phyloP scores from a whole-genome alignment of 2,888 invertebrate species.

The Sthenelais limicola region DNA sequence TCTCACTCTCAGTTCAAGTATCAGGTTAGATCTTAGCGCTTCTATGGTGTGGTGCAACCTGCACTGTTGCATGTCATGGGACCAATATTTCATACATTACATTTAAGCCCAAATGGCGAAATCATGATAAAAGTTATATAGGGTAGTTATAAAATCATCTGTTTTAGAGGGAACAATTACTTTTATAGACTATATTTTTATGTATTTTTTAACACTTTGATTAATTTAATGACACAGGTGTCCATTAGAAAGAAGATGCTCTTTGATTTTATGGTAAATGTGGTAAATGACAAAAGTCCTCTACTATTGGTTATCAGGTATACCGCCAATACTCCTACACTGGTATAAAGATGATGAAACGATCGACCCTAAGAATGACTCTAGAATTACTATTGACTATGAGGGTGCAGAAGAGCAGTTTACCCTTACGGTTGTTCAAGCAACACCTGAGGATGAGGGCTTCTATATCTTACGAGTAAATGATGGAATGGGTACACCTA shows the following conservation, averaged over 20 bases:
- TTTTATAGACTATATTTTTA: too few species aligned
- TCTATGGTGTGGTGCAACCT: too few species aligned
- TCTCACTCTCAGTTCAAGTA: conserved; percentile 16
- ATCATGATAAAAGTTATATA: too few species aligned
- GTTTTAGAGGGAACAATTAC: too few species aligned
- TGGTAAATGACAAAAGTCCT: background rate
- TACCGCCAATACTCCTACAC: conserved; percentile 10
- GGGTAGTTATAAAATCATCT: too few species aligned
- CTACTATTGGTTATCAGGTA: background rate
- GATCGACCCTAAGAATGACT: background rate
- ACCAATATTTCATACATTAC: too few species aligned
- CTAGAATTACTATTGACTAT: background rate
- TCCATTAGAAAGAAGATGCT: too few species aligned
- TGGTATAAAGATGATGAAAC: conserved; percentile 17
- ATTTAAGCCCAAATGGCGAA: too few species aligned
- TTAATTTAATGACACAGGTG: too few species aligned
- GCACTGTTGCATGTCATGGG: too few species aligned
- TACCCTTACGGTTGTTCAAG: background rate
- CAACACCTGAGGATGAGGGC: conserved; percentile 3
- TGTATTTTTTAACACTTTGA: too few species aligned
- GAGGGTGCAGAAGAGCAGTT: background rate
- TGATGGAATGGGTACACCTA: conserved; percentile 16
- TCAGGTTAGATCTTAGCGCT: conserved; percentile 31
- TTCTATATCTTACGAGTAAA: background rate
- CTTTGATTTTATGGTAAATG: too few species aligned